phyloP scores from a whole-genome alignment of 2,113 vertebrate genomes.

The Mionectes macconnelli region DNA sequence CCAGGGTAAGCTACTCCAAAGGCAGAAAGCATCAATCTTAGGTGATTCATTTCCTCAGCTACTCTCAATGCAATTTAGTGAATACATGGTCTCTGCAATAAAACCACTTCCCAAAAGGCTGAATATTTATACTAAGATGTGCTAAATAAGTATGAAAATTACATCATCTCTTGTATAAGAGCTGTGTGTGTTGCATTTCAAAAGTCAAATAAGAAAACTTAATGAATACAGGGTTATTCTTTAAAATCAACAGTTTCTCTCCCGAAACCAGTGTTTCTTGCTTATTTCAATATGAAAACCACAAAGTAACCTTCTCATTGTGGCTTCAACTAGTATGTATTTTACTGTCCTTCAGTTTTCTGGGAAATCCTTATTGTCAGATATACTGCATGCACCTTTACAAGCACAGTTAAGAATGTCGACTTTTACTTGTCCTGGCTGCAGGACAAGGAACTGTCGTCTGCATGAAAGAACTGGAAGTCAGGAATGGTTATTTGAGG shows the following conservation, averaged over 20 bases:
- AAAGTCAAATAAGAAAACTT: background rate
- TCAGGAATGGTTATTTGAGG: too few species aligned
- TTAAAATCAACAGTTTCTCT: background rate
- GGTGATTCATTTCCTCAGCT: conserved; percentile 28
- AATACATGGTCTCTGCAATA: background rate
- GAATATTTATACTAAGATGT: background rate
- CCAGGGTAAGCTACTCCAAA: background rate
- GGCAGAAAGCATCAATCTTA: conserved; percentile 17
- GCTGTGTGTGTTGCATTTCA: background rate
- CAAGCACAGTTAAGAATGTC: background rate
- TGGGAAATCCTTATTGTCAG: background rate
- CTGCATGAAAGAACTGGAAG: background rate
- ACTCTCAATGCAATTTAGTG: background rate
- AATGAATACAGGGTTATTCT: accelerated
- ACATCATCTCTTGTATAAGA: background rate
- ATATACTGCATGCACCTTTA: background rate
- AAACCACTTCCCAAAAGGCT: background rate
- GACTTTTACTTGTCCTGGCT: background rate
- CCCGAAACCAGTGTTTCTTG: background rate
- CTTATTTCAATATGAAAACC: background rate
- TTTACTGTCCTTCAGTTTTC: background rate
- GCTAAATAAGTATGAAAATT: background rate
- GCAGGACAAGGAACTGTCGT: background rate
- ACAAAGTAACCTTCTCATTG: background rate
- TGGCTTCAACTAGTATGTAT: background rate